These are phyloP conservation scores for Idaea biselata DNA, from an alignment of 2,888 invertebrate species.

Conservation along the genomic window DNA sequence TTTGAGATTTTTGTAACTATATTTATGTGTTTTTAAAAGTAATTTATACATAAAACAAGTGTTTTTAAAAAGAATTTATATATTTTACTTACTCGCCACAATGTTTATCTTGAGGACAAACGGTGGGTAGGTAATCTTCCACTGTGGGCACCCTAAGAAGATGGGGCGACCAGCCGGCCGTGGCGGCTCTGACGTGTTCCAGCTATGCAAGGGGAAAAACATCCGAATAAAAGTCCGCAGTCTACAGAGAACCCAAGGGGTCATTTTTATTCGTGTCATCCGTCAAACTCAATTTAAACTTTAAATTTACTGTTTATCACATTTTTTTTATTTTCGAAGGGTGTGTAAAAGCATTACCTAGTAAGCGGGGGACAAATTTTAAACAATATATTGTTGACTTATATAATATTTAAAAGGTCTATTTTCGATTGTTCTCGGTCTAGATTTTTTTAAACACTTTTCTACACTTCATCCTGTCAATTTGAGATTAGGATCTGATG, in stretches of 20 bases:
- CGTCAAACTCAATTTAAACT: constrained; percentile 76
- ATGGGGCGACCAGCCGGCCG: no score
- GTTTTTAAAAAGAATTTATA: no score
- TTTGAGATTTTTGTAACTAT: no score
- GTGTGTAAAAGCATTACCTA: constrained; percentile 73
- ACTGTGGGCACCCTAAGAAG: no score
- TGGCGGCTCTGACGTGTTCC: no score
- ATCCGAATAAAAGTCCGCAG: not conserved
- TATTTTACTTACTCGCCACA: no score
- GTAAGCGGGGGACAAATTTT: constrained; percentile 55
- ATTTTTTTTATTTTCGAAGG: constrained; percentile 55
- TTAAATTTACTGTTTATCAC: constrained; percentile 70
- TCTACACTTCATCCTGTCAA: not conserved
- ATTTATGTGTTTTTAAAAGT: no score
- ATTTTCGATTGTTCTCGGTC: constrained; percentile 31
- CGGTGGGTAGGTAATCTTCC: no score
- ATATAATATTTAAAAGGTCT: constrained; percentile 56
- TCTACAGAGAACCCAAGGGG: constrained; percentile 18
- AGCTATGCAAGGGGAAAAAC: not conserved
- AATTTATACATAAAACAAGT: no score
- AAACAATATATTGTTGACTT: constrained; percentile 66
- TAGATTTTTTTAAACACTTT: not conserved
- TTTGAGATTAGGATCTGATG: constrained; percentile 18
- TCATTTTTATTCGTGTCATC: constrained; percentile 60
- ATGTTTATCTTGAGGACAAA: no score